These are phyloP conservation scores for Papilio polyxenes DNA, from an alignment of 1,140 invertebrate genomes.

Conservation along the genomic window DNA sequence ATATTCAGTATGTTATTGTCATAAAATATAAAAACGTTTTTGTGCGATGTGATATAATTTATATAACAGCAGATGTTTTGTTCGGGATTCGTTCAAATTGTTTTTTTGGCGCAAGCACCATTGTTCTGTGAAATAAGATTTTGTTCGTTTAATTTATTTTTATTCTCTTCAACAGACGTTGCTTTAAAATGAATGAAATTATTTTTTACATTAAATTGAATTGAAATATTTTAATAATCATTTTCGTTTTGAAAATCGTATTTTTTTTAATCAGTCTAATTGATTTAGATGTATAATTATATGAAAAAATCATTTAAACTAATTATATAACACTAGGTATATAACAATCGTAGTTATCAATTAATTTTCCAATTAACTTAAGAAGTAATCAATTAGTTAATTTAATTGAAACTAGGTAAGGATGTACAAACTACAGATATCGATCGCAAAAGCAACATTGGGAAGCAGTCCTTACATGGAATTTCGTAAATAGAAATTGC, in stretches of 20 bases:
- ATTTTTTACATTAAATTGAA: neutral
- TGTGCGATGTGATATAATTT: conserved; percentile 4
- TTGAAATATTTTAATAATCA: neutral
- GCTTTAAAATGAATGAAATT: neutral
- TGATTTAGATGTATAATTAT: too few relatives aligned
- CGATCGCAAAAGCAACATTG: neutral
- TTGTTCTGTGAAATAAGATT: neutral
- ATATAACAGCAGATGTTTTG: conserved; percentile 18
- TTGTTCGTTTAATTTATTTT: conserved; percentile 13
- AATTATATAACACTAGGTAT: too few relatives aligned
- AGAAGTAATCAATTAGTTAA: too few relatives aligned
- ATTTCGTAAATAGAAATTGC: conserved; percentile 9
- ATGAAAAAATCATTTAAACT: too few relatives aligned
- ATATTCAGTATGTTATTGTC: neutral
- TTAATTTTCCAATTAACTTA: too few relatives aligned
- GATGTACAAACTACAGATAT: neutral
- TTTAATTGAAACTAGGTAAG: too few relatives aligned
- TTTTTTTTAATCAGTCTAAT: too few relatives aligned
- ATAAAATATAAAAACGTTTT: conserved; percentile 21
- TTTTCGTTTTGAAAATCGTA: neutral
- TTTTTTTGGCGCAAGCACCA: conserved; percentile 20
- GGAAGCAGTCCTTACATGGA: neutral
- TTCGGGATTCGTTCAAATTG: neutral
- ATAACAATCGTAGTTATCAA: too few relatives aligned
- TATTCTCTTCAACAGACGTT: neutral